These are phyloP conservation scores for Drosophila borborema DNA, from an alignment of 2,888 invertebrate genomes.

Conservation along the genomic window DNA sequence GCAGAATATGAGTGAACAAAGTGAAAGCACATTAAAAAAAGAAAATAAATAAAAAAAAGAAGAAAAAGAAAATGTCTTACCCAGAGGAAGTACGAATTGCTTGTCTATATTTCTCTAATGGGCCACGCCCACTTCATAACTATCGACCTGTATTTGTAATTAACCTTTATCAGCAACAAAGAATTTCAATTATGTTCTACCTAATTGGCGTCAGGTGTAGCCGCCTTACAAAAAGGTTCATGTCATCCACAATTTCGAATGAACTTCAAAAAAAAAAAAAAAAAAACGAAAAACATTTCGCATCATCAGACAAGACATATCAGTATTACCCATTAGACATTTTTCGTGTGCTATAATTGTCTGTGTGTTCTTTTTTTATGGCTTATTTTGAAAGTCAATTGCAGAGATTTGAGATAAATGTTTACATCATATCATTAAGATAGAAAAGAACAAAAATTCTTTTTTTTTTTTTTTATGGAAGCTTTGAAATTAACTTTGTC, in stretches of 20 bases:
- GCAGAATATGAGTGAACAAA: slow-evolving; percentile 16
- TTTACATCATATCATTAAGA: too few species aligned
- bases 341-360: neutral
- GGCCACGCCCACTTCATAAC: neutral
- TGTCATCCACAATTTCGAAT: neutral
- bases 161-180: slow-evolving; percentile 7
- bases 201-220: neutral
- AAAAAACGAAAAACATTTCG: neutral
- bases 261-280: neutral
- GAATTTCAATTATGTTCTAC: neutral
- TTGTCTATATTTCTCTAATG: neutral
- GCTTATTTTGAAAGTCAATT: too few species aligned
- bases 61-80: neutral
- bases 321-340: neutral
- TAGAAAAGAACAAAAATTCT: too few species aligned
- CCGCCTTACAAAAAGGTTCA: neutral
- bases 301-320: neutral
- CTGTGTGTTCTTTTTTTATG: too few species aligned
- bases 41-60: too few species aligned
- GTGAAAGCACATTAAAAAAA: slow-evolving; percentile 38
- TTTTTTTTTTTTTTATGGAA: too few species aligned
- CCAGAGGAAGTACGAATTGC: neutral
- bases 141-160: neutral
- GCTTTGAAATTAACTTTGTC: too few species aligned
- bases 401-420: too few species aligned